These are phyloP conservation scores for Ceratosolen fusciceps DNA, from an alignment of 1,140 invertebrate species.

Conservation along the genomic window DNA sequence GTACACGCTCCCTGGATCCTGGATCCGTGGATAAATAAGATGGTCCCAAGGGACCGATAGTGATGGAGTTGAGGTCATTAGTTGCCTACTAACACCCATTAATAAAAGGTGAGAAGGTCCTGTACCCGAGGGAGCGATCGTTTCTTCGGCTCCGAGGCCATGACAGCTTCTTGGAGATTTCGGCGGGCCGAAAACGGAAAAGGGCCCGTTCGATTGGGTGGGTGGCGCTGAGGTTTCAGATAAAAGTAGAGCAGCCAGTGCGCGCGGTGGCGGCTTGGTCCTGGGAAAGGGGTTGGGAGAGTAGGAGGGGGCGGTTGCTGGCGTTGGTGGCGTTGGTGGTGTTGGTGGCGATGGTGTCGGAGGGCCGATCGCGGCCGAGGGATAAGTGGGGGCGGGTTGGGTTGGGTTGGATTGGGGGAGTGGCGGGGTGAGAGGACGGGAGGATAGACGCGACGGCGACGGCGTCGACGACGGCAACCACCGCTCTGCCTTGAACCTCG, in stretches of 20 bases:
- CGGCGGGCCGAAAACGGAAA: too few species aligned
- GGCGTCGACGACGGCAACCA: slow-evolving; percentile 64
- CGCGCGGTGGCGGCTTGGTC: too few species aligned
- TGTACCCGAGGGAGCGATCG: too few species aligned
- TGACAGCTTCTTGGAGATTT: too few species aligned
- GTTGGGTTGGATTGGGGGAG: too few species aligned
- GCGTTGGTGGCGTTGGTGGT: slow-evolving; percentile 25
- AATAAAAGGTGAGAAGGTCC: too few species aligned
- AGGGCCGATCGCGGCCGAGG: not conserved
- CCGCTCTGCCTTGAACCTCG: slow-evolving; percentile 72
- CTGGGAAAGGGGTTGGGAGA: too few species aligned
- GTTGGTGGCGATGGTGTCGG: not conserved
- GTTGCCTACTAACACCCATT: slow-evolving; percentile 25
- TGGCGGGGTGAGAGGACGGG: slow-evolving; percentile 30
- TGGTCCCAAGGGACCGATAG: not conserved
- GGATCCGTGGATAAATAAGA: not conserved
- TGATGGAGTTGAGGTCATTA: not conserved
- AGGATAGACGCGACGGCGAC: slow-evolving; percentile 57
- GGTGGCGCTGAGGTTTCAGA: not conserved
- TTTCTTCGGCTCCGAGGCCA: too few species aligned
- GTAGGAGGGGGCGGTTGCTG: too few species aligned
- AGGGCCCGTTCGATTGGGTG: not conserved
- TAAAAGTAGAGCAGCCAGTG: not conserved
- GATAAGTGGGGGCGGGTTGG: not conserved
- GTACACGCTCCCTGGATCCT: too few species aligned